A percentile compares a stretch with the other conserved stretches of the same genome.
Evolutionary conservation across 1,140 invertebrate species (phyloP).

Genomic region (Artemia franciscana): DNA sequence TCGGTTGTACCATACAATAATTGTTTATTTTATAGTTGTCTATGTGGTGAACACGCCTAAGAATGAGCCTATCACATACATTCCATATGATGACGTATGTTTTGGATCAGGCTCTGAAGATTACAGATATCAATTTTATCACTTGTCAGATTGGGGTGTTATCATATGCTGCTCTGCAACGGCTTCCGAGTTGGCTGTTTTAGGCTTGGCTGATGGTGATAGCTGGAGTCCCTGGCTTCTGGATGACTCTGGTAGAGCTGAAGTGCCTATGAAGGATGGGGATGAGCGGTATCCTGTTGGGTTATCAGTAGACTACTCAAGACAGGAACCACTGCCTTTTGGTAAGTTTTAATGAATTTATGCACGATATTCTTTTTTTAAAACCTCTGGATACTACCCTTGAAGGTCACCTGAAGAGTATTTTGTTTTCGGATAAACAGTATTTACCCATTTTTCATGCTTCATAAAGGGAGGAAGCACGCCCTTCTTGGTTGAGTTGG

Average conservation of each 20-base stretch:
- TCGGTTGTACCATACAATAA: too few species aligned
- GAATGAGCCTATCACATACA: neutral
- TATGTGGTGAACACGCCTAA: neutral
- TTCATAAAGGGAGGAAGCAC: too few species aligned
- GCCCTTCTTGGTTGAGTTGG: too few species aligned
- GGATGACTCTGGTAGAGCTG: neutral
- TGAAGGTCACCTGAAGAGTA: too few species aligned
- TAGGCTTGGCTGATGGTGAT: neutral
- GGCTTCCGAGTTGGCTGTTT: neutral
- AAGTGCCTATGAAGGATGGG: neutral
- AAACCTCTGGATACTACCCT: too few species aligned
- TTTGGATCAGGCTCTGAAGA: neutral
- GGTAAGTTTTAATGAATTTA: too few species aligned
- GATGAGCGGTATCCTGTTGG: neutral
- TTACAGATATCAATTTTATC: neutral
- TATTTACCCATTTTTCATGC: too few species aligned
- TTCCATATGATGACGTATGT: neutral
- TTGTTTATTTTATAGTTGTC: neutral
- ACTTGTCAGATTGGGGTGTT: neutral
- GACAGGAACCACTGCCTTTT: neutral
- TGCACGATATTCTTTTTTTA: too few species aligned
- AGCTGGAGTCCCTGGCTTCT: neutral
- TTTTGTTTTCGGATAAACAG: too few species aligned
- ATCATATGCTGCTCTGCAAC: neutral
- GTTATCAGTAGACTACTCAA: neutral